Percentiles rank a stretch among this genome's conserved stretches.
These are phyloP conservation scores for Sialis lutaria DNA, from an alignment of 2,888 invertebrate species.

Conservation along the genomic window DNA sequence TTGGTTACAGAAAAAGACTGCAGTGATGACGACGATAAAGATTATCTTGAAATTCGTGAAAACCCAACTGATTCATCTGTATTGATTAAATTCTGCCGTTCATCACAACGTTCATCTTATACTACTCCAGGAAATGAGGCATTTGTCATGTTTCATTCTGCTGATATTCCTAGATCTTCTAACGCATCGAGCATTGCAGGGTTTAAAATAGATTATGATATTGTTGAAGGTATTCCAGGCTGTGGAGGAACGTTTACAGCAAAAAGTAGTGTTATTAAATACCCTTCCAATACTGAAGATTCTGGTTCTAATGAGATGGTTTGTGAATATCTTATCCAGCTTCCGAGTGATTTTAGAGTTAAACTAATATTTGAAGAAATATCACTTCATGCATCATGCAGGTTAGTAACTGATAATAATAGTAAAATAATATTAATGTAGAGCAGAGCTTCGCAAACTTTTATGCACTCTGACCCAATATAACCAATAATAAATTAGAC, in stretches of 20 bases:
- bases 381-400: slow-evolving; percentile 36
- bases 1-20: slow-evolving; percentile 45
- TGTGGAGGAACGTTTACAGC: slow-evolving; percentile 63
- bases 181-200: slow-evolving; percentile 28
- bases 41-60: background rate
- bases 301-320: slow-evolving; percentile 36
- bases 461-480: no score
- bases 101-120: slow-evolving; percentile 53
- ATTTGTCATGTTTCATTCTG: slow-evolving; percentile 65
- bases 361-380: slow-evolving; percentile 46
- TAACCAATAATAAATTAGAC: no score
- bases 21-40: slow-evolving; percentile 50
- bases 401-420: slow-evolving; percentile 47
- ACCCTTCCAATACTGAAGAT: slow-evolving; percentile 36
- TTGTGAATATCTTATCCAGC: slow-evolving; percentile 69
- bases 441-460: no score
- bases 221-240: slow-evolving; percentile 55
- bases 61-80: background rate
- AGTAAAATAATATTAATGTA: no score
- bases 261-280: slow-evolving; percentile 41
- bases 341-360: slow-evolving; percentile 42
- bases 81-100: slow-evolving; percentile 51
- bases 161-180: slow-evolving; percentile 49
- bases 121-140: slow-evolving; percentile 45
- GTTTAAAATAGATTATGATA: slow-evolving; percentile 69